phyloP scores from a whole-genome alignment of 2,797 vertebrate species.

The Choloepus didactylus region DNA sequence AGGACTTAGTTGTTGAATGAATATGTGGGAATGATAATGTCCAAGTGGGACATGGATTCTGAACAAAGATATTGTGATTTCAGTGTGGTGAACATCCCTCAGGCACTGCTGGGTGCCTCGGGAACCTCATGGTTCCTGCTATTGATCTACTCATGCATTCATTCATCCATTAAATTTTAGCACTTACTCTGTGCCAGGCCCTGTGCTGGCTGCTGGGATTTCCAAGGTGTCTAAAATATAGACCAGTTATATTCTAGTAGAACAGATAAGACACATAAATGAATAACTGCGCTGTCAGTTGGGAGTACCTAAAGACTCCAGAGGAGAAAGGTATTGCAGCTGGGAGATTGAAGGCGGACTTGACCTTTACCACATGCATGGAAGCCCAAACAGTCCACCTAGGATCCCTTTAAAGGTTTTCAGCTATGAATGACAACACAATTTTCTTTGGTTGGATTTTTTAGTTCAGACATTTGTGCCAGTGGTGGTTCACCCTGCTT shows the following conservation, averaged over 20 bases:
- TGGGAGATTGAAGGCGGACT: not conserved
- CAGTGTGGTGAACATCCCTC: not conserved
- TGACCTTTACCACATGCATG: not conserved
- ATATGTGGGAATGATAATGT: conserved; percentile 22
- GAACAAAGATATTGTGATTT: conserved; percentile 49
- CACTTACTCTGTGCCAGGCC: not conserved
- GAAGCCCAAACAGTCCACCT: not conserved
- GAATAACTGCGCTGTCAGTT: not conserved
- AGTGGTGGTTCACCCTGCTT: not conserved
- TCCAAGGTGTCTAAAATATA: conserved; percentile 17
- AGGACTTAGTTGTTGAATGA: conserved; percentile 34
- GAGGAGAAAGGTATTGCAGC: conserved; percentile 10
- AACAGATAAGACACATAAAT: not conserved
- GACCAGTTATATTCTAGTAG: not conserved
- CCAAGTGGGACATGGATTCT: not conserved
- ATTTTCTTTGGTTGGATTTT: conserved; percentile 14
- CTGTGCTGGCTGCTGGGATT: not conserved
- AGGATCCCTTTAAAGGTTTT: conserved; percentile 1
- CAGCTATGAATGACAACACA: not conserved
- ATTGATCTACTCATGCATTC: not conserved
- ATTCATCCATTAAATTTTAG: not conserved
- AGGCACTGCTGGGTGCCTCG: not conserved
- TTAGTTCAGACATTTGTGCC: not conserved
- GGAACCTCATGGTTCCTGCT: not conserved
- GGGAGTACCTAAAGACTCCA: conserved; percentile 17